Evolutionary conservation across 2,797 vertebrate species (phyloP).

Genomic region (Borostomias antarcticus): DNA sequence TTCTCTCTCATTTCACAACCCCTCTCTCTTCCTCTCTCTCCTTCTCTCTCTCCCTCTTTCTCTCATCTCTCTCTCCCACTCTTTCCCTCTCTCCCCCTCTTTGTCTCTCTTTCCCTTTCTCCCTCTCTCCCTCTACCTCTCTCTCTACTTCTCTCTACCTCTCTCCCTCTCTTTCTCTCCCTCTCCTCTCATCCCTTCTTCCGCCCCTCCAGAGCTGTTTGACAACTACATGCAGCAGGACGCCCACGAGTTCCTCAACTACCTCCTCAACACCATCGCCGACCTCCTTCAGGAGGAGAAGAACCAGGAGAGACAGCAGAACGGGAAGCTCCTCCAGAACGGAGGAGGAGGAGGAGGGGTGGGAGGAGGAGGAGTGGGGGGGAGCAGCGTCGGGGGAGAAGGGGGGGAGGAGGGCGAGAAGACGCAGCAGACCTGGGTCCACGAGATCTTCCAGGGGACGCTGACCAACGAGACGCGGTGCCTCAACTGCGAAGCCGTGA

Average conservation of each 20-base stretch:
- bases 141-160: background rate
- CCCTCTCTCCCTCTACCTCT: conserved; percentile 29
- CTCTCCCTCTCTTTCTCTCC: too few relatives aligned
- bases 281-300: conserved; percentile 93
- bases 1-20: background rate
- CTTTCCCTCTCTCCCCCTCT: background rate
- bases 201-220: conserved; percentile 81
- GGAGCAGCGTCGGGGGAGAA: conserved; percentile 65
- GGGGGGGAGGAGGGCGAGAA: conserved; percentile 74
- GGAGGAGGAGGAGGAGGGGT: conserved; percentile 75
- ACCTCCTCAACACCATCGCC: conserved; percentile 93
- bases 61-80: too few relatives aligned
- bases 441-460: conserved; percentile 94
- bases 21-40: background rate
- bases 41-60: background rate
- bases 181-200: too few relatives aligned
- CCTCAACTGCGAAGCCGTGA: conserved; percentile 93
- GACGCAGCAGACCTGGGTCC: conserved; percentile 88
- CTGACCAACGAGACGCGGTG: conserved; percentile 94
- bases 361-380: conserved; percentile 68
- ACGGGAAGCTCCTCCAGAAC: conserved; percentile 86
- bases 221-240: conserved; percentile 96
- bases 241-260: conserved; percentile 92
- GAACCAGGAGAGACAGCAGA: conserved; percentile 89
- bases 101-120: background rate